Conservation (phyloP, 2,113 vertebrate species). For the Paradoxurus hermaphroditus region DNA sequence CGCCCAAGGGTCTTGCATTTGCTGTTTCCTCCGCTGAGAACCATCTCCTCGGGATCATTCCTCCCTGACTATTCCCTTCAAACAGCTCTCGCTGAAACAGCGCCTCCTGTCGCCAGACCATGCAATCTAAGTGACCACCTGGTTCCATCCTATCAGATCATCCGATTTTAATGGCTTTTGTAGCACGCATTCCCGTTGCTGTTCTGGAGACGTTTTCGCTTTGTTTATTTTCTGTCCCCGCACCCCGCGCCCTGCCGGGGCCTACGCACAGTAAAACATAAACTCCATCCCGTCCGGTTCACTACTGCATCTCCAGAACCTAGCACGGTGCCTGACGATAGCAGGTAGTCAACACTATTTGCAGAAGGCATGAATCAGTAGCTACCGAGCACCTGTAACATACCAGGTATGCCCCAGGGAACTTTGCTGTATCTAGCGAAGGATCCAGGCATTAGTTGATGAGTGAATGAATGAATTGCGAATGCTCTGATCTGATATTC, state of each 20-base stretch:
- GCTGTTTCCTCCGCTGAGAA: not conserved
- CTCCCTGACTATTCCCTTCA: not conserved
- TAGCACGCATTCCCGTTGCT: not conserved
- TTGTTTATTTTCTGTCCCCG: not conserved
- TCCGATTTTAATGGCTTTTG: not conserved
- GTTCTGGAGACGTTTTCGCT: not conserved
- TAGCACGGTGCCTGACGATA: not conserved
- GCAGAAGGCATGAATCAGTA: not conserved
- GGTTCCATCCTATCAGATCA: not conserved
- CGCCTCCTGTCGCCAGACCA: not conserved
- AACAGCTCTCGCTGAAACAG: not conserved
- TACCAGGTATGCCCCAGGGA: not conserved
- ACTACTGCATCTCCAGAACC: not conserved
- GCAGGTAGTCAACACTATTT: not conserved
- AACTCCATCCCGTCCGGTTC: not conserved
- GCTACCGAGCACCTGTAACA: not conserved
- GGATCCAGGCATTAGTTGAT: not conserved
- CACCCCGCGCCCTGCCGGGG: not conserved
- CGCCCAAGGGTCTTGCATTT: fast-evolving
- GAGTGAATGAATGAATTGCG: not conserved
- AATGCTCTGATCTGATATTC: not conserved
- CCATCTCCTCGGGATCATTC: not conserved
- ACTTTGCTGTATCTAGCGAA: not conserved
- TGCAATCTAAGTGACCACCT: fast-evolving
- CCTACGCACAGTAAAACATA: fast-evolving